These are phyloP conservation scores for Drosophila pegasa DNA, from an alignment of 2,888 invertebrate genomes.

Conservation along the genomic window DNA sequence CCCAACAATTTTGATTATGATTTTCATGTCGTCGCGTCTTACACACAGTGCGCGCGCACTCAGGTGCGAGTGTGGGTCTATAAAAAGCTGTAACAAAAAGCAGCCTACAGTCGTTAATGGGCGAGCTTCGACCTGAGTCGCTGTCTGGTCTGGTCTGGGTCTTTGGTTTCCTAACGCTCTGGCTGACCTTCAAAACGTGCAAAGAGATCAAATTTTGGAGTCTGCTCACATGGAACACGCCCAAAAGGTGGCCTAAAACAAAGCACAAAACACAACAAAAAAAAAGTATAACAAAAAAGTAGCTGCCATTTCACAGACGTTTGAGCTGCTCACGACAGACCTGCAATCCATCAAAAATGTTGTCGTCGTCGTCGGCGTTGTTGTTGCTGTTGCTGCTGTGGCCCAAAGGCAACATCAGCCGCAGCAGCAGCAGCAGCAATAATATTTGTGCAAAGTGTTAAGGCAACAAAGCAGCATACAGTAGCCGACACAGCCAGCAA, in stretches of 20 bases:
- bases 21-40: slow-evolving; percentile 30
- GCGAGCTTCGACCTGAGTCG: slow-evolving; percentile 7
- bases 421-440: slow-evolving; percentile 43
- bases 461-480: slow-evolving; percentile 73
- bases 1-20: slow-evolving; percentile 16
- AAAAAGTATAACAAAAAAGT: slow-evolving; percentile 30
- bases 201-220: slow-evolving; percentile 44
- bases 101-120: slow-evolving; percentile 13
- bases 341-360: slow-evolving; percentile 71
- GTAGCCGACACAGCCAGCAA: slow-evolving; percentile 50
- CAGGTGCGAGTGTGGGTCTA: slow-evolving; percentile 25
- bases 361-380: slow-evolving; percentile 29
- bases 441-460: slow-evolving; percentile 80
- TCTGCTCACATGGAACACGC: slow-evolving; percentile 43
- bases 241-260: slow-evolving; percentile 43
- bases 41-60: slow-evolving; percentile 52
- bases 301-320: slow-evolving; percentile 44
- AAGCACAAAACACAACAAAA: neutral
- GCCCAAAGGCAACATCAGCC: slow-evolving; percentile 49
- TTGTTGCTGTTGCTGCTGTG: slow-evolving; percentile 30
- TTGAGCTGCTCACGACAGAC: slow-evolving; percentile 66
- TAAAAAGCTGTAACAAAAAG: slow-evolving; percentile 12
- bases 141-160: slow-evolving; percentile 3
- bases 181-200: slow-evolving; percentile 52
- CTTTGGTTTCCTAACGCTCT: slow-evolving; percentile 31